phyloP scores from a whole-genome alignment of 2,888 invertebrate genomes.

The Anarsia innoxiella region DNA sequence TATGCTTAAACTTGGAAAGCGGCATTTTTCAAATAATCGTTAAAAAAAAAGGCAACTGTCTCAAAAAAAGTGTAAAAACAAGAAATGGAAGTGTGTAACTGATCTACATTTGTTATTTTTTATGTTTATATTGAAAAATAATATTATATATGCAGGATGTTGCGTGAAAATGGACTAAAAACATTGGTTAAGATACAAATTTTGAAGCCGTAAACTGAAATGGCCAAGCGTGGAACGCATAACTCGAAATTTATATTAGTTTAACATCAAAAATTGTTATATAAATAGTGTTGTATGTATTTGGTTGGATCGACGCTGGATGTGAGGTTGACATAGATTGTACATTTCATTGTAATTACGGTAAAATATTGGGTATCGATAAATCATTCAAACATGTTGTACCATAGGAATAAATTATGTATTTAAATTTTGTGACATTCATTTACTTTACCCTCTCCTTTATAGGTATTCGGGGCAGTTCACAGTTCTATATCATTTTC shows the following conservation, averaged over 20 bases:
- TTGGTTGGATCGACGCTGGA: too few species aligned
- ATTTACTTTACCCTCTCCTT: too few species aligned
- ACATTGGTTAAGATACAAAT: constrained; percentile 40
- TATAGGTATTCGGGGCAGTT: too few species aligned
- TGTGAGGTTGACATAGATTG: constrained; percentile 28
- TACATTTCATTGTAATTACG: constrained; percentile 24
- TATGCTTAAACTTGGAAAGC: constrained; percentile 19
- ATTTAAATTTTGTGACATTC: constrained; percentile 44
- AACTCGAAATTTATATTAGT: constrained; percentile 14
- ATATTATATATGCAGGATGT: constrained; percentile 29
- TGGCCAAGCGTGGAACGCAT: constrained; percentile 40
- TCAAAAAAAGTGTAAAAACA: constrained; percentile 36
- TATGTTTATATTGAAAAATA: constrained; percentile 61
- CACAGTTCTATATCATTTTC: not conserved
- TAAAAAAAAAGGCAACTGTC: constrained; percentile 44
- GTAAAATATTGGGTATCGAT: constrained; percentile 26
- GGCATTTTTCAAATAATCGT: constrained; percentile 1
- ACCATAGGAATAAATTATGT: constrained; percentile 75
- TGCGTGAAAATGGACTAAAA: constrained; percentile 39
- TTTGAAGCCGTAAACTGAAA: constrained; percentile 23
- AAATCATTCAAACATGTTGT: constrained; percentile 66
- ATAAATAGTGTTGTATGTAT: too few species aligned
- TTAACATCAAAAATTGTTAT: constrained; percentile 10
- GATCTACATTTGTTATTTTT: constrained; percentile 55
- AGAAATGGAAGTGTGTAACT: constrained; percentile 41